Conservation (phyloP, 2,797 vertebrate genomes). For the Sebastes vulpes region DNA sequence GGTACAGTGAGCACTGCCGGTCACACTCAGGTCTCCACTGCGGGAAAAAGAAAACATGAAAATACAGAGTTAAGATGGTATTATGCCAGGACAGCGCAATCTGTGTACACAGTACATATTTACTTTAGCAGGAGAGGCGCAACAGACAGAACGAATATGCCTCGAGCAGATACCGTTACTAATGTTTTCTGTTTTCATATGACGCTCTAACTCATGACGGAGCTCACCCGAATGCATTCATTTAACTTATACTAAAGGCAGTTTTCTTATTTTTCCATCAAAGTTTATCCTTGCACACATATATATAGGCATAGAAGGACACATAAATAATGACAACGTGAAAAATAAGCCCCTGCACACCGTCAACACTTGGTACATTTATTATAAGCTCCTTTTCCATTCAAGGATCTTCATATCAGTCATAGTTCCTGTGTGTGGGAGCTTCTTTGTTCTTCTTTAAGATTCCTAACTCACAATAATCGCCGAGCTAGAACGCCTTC, state of each 20-base stretch:
- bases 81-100: too few species aligned
- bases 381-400: background rate
- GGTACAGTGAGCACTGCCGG: conserved; percentile 95
- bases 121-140: background rate
- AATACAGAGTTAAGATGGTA: accelerated
- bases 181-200: conserved; percentile 43
- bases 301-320: too few species aligned
- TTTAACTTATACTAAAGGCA: background rate
- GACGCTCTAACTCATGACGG: background rate
- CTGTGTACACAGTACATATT: conserved; percentile 1
- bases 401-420: background rate
- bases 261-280: background rate
- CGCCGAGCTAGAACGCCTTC: background rate
- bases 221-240: background rate
- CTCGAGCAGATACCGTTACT: conserved; percentile 5
- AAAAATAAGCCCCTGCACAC: background rate
- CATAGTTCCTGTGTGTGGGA: background rate
- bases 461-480: background rate
- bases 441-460: background rate
- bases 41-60: background rate
- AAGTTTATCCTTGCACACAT: too few species aligned
- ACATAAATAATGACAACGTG: background rate
- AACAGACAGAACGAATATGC: conserved; percentile 1
- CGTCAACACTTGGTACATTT: background rate
- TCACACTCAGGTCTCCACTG: conserved; percentile 95